Conservation (phyloP, 2,888 invertebrate species). For the Lysandra coridon region DNA sequence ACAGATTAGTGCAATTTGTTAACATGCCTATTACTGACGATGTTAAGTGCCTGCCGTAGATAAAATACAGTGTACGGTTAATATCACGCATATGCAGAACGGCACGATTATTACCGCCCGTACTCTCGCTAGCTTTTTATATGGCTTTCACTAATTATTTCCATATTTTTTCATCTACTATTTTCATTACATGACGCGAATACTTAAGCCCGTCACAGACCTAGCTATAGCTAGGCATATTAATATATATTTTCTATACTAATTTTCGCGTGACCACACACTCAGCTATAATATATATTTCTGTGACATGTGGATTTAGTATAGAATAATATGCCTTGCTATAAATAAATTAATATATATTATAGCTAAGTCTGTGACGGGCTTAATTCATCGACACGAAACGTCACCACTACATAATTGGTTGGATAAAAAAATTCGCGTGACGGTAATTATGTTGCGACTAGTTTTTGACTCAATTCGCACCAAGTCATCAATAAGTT, state of each 20-base stretch:
- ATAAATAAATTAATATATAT: too few relatives aligned
- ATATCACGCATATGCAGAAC: constrained; percentile 22
- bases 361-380: too few relatives aligned
- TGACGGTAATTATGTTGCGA: background rate
- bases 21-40: background rate
- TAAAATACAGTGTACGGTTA: background rate
- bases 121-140: constrained; percentile 23
- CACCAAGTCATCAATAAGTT: background rate
- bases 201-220: background rate
- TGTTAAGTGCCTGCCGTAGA: background rate
- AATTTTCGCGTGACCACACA: too few relatives aligned
- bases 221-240: too few relatives aligned
- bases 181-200: constrained; percentile 25
- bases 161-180: constrained; percentile 5
- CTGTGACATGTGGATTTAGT: too few relatives aligned
- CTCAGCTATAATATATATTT: too few relatives aligned
- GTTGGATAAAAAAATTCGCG: background rate
- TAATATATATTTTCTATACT: too few relatives aligned
- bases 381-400: background rate
- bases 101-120: background rate
- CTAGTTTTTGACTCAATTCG: background rate
- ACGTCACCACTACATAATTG: constrained; percentile 8
- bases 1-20: background rate
- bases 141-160: constrained; percentile 24
- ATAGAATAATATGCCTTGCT: too few relatives aligned